A percentile compares a stretch with the other conserved stretches of the same genome.
These are phyloP conservation scores for Eristalis pertinax DNA, from an alignment of 2,888 invertebrate species.

Conservation along the genomic window DNA sequence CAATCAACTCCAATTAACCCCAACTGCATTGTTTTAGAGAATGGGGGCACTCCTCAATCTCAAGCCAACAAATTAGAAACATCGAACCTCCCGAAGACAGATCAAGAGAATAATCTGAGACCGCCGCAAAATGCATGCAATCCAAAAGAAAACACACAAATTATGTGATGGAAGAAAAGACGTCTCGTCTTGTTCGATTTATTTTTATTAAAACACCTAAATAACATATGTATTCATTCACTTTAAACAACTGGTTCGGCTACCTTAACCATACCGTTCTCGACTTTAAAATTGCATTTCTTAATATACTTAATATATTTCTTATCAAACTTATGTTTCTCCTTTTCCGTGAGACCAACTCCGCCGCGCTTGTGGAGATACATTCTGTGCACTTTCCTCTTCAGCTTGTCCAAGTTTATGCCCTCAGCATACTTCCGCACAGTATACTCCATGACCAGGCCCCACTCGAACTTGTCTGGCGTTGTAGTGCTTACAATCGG, in stretches of 20 bases:
- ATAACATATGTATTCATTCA: neutral
- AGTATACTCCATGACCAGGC: conserved; percentile 13
- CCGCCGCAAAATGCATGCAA: neutral
- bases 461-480: conserved; percentile 76
- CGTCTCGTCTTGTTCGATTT: neutral
- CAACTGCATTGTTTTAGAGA: too few species aligned
- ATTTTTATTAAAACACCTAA: neutral
- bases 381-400: conserved; percentile 88
- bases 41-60: too few species aligned
- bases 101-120: too few species aligned
- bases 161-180: neutral
- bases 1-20: too few species aligned
- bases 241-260: neutral
- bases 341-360: conserved; percentile 80
- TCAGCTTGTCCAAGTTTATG: conserved; percentile 85
- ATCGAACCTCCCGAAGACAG: too few species aligned
- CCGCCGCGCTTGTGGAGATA: conserved; percentile 81
- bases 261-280: conserved; percentile 83
- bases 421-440: conserved; percentile 42
- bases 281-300: conserved; percentile 85
- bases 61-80: too few species aligned
- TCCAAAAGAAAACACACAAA: too few species aligned
- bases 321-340: conserved; percentile 85
- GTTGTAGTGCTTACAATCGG: conserved; percentile 56
- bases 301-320: conserved; percentile 88